A percentile compares a stretch with the other conserved stretches of the same genome.
These are phyloP conservation scores for Sesamia inferens DNA, from an alignment of 2,888 invertebrate species.

Conservation along the genomic window DNA sequence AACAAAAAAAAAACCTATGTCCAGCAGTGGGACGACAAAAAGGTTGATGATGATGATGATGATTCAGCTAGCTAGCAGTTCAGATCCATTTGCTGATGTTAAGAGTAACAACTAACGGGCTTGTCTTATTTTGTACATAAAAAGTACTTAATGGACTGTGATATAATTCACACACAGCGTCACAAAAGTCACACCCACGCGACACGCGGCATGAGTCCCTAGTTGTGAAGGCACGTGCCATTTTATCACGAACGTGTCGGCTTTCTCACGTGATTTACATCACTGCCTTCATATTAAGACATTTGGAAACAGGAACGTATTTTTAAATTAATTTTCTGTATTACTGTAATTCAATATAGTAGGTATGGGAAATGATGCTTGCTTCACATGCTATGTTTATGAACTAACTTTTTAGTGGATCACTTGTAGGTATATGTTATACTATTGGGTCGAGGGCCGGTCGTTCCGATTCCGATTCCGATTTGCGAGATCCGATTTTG, in stretches of 20 bases:
- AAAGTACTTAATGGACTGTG: not conserved
- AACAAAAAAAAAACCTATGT: no score
- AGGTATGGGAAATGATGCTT: no score
- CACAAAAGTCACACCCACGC: not conserved
- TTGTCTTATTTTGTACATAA: not conserved
- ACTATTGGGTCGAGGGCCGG: not conserved
- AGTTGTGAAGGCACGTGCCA: slow-evolving; percentile 30
- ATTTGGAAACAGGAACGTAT: slow-evolving; percentile 18
- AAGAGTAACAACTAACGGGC: no score
- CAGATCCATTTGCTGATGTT: no score
- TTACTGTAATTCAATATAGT: not conserved
- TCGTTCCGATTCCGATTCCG: no score
- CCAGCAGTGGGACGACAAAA: no score
- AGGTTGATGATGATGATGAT: no score
- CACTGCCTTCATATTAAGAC: slow-evolving; percentile 28
- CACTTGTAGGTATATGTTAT: not conserved
- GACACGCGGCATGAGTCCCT: slow-evolving; percentile 28
- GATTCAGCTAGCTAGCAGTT: no score
- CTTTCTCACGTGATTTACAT: slow-evolving; percentile 24
- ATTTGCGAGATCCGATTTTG: no score
- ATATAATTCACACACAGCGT: not conserved
- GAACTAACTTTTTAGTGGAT: not conserved
- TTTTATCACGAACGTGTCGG: slow-evolving; percentile 54
- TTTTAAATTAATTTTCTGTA: not conserved
- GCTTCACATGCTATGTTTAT: not conserved